Conservation (phyloP, 2,113 vertebrate genomes). For the Sinocyclocheilus rhinocerous region DNA sequence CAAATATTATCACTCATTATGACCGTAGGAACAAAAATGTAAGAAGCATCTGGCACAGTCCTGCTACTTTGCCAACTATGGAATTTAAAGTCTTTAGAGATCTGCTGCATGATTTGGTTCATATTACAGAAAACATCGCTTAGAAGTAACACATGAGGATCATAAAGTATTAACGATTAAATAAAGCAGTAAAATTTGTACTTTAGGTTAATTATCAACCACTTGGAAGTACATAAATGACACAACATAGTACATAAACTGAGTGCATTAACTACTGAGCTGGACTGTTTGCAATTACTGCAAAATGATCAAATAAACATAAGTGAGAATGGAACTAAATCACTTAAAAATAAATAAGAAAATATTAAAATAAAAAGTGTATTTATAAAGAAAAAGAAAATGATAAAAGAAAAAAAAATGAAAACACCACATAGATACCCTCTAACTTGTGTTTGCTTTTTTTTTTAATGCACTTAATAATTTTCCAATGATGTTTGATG, state of each 20-base stretch:
- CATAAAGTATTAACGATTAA: constrained; percentile 22
- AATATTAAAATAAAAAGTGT: too few species aligned
- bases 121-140: neutral
- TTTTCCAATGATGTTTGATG: too few species aligned
- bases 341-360: too few species aligned
- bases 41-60: neutral
- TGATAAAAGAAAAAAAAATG: too few species aligned
- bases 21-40: neutral
- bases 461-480: too few species aligned
- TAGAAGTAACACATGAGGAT: neutral
- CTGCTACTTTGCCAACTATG: neutral
- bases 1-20: neutral
- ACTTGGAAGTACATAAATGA: neutral
- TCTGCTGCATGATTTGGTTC: neutral
- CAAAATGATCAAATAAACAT: too few species aligned
- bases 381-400: too few species aligned
- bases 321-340: too few species aligned
- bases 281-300: neutral
- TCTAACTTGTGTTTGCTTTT: too few species aligned
- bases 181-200: neutral
- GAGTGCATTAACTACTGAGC: neutral
- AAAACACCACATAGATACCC: too few species aligned
- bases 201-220: neutral
- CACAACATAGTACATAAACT: neutral
- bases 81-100: neutral